A percentile compares a stretch with the other conserved stretches of the same genome.
phyloP scores from a whole-genome alignment of 64 coral and sea anemone species.

The Hydrozoanthus tunicans region DNA sequence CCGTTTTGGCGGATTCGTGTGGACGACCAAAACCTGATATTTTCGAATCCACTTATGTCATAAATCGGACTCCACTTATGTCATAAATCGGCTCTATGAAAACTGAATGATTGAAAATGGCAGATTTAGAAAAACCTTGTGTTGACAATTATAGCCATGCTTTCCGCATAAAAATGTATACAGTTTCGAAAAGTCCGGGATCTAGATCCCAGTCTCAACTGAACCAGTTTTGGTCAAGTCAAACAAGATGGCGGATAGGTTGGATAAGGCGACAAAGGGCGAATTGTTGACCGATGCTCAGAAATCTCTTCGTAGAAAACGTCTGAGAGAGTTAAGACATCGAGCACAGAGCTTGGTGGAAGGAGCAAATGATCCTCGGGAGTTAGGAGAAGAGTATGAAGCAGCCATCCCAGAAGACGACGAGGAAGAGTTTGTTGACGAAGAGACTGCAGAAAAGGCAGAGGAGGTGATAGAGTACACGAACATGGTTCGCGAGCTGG shows the following conservation, averaged over 20 bases:
- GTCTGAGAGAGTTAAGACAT: conserved; percentile 77
- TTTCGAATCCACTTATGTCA: too few species aligned
- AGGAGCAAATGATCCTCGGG: conserved; percentile 73
- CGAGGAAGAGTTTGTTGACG: conserved; percentile 89
- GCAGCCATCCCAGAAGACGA: conserved; percentile 83
- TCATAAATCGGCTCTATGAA: too few species aligned
- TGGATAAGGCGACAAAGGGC: not conserved
- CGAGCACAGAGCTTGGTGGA: conserved; percentile 89
- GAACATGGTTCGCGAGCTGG: conserved; percentile 76
- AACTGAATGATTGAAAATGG: too few species aligned
- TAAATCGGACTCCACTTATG: too few species aligned
- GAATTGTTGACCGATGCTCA: not conserved
- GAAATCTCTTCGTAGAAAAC: conserved; percentile 54
- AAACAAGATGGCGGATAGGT: conserved; percentile 70
- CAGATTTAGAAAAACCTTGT: too few species aligned
- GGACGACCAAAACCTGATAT: too few species aligned
- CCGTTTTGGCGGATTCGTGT: too few species aligned
- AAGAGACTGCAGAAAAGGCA: conserved; percentile 87
- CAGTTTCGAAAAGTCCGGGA: not conserved
- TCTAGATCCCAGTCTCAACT: not conserved
- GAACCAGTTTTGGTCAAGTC: not conserved
- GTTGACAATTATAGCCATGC: too few species aligned
- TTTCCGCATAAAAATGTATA: too few species aligned
- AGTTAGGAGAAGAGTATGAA: conserved; percentile 84
- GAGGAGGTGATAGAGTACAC: conserved; percentile 92